Percentiles rank a stretch among this genome's conserved stretches.
Conservation (phyloP, 2,797 vertebrate species). For the Melanotaenia trifasciata region DNA sequence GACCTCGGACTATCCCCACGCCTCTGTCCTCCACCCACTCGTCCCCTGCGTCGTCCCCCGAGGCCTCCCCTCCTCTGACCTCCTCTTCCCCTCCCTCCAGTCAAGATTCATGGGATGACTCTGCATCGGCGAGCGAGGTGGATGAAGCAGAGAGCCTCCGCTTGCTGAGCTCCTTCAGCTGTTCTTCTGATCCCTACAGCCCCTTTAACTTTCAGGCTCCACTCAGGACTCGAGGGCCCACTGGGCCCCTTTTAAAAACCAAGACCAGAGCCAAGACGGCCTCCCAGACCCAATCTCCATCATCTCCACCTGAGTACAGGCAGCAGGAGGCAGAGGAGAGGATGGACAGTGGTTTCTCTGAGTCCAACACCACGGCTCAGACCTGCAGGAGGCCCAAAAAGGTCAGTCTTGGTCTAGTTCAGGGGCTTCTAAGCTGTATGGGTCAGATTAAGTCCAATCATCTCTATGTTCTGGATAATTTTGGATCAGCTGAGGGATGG, state of each 20-base stretch:
- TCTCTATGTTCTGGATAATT: not conserved
- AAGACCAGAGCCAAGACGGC: not conserved
- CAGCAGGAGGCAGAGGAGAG: slow-evolving; percentile 75
- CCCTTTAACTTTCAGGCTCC: slow-evolving; percentile 91
- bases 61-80: slow-evolving; percentile 37
- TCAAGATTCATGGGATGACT: slow-evolving; percentile 77
- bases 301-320: slow-evolving; percentile 48
- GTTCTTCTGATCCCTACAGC: slow-evolving; percentile 90
- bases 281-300: not conserved
- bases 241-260: not conserved
- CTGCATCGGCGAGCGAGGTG: slow-evolving; percentile 72
- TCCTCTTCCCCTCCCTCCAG: slow-evolving; percentile 17
- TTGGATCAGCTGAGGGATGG: not conserved
- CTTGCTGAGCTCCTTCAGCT: slow-evolving; percentile 90
- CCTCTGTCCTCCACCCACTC: slow-evolving; percentile 36
- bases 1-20: slow-evolving; percentile 57
- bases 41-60: slow-evolving; percentile 40
- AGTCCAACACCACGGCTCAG: slow-evolving; percentile 27
- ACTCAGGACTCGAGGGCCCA: slow-evolving; percentile 55
- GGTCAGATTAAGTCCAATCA: too few species aligned
- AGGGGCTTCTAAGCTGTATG: too few species aligned
- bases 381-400: slow-evolving; percentile 65
- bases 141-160: slow-evolving; percentile 87
- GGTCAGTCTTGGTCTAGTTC: slow-evolving; percentile 61
- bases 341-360: slow-evolving; percentile 82